Evolutionary conservation across 2,113 vertebrate genomes (phyloP).

Genomic region (Rhinolophus sinicus): DNA sequence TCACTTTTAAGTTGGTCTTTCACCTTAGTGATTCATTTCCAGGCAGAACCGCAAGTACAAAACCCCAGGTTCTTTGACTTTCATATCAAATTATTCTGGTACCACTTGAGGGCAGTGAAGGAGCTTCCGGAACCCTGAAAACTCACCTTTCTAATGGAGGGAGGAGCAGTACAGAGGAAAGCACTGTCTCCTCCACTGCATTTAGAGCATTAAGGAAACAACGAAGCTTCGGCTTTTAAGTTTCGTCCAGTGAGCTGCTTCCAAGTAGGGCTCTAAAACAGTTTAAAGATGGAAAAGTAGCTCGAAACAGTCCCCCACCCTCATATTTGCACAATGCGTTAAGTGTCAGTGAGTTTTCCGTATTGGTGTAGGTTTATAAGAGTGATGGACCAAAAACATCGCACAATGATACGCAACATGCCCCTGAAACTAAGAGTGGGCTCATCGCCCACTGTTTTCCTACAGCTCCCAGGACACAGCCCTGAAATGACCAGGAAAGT

Average conservation of each 20-base stretch:
- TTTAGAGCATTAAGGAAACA: neutral
- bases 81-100: neutral
- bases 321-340: accelerated
- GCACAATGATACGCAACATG: accelerated
- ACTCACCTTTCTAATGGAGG: neutral
- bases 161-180: neutral
- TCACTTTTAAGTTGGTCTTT: neutral
- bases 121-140: neutral
- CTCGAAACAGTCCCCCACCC: neutral
- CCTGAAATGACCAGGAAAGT: neutral
- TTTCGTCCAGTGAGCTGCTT: neutral
- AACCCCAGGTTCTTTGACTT: neutral
- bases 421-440: neutral
- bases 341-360: neutral
- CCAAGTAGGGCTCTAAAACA: neutral
- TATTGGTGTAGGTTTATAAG: accelerated
- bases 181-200: neutral
- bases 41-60: neutral
- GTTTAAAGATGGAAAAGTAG: accelerated
- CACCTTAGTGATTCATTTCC: neutral
- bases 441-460: neutral
- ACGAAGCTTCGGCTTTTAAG: neutral
- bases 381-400: neutral
- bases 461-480: neutral
- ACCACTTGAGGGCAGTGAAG: constrained; percentile 41